A percentile compares a stretch with the other conserved stretches of the same genome.
Conservation (phyloP, 2,113 vertebrate genomes). For the Dromiciops gliroides region DNA sequence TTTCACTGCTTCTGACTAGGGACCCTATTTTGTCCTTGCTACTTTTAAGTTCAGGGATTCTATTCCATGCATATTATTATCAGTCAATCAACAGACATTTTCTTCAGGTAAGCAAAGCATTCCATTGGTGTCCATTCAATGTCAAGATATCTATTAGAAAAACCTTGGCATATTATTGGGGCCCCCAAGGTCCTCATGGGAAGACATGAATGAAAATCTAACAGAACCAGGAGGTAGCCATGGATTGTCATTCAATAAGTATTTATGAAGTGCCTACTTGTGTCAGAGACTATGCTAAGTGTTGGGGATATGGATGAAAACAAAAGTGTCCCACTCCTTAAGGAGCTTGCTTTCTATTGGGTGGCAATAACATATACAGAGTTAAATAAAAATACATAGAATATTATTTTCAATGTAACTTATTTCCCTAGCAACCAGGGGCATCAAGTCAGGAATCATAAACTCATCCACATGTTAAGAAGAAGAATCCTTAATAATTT, state of each 20-base stretch:
- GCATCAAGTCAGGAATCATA: background rate
- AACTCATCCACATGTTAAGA: background rate
- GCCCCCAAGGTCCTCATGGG: background rate
- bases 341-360: background rate
- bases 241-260: background rate
- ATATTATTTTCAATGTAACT: background rate
- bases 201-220: background rate
- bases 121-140: background rate
- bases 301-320: background rate
- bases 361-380: background rate
- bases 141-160: background rate
- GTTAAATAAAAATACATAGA: background rate
- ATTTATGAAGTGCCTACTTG: background rate
- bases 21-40: background rate
- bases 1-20: background rate
- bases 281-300: background rate
- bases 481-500: background rate
- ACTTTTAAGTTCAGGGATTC: slow-evolving; percentile 39
- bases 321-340: background rate
- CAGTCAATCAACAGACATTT: slow-evolving; percentile 2
- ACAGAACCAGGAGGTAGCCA: background rate
- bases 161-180: background rate
- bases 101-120: background rate
- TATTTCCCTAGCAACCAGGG: background rate
- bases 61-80: background rate